phyloP scores from a whole-genome alignment of 1,140 invertebrate genomes.

The Caenorhabditis inopinata region DNA sequence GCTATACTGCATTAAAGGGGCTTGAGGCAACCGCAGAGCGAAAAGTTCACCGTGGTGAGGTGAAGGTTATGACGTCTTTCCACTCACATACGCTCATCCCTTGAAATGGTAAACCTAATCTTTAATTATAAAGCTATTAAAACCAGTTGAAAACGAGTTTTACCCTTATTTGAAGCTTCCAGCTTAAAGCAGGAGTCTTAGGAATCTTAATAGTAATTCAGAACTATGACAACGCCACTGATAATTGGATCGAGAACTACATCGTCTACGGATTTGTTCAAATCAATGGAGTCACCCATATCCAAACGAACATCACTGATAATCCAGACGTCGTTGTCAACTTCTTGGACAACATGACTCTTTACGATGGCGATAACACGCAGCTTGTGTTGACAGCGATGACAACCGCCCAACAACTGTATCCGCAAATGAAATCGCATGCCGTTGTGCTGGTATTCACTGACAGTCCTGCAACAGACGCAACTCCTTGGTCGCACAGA shows the following conservation, averaged over 20 bases:
- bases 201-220: neutral
- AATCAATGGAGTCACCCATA: neutral
- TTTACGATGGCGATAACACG: neutral
- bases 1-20: no score
- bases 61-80: no score
- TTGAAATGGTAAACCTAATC: no score
- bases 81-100: no score
- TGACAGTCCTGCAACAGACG: neutral
- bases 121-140: no score
- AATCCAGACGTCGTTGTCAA: neutral
- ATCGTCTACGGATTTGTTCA: constrained; percentile 8
- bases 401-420: neutral
- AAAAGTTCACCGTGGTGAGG: no score
- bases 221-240: neutral
- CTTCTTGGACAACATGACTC: neutral
- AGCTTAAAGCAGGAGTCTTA: no score
- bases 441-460: neutral
- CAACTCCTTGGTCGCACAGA: neutral
- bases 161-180: no score
- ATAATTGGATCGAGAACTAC: neutral
- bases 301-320: neutral
- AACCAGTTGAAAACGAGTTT: no score
- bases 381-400: neutral
- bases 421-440: constrained; percentile 13
- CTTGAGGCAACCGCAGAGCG: no score